phyloP scores from a whole-genome alignment of 2,113 vertebrate species.

The Microtus montanus region DNA sequence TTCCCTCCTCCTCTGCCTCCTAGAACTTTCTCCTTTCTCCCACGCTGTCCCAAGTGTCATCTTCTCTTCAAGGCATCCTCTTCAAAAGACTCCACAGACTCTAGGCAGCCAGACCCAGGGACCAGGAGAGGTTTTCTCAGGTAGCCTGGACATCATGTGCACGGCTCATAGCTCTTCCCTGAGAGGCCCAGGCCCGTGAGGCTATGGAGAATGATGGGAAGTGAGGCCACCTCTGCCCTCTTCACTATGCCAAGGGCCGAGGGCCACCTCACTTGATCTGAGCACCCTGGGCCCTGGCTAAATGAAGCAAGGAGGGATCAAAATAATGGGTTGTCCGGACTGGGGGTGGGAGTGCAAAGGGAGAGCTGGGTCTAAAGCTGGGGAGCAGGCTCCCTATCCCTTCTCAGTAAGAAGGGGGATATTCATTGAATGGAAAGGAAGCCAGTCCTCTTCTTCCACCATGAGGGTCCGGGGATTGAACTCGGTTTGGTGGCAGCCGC shows the following conservation, averaged over 20 bases:
- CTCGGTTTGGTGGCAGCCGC: background rate
- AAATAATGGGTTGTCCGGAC: accelerated
- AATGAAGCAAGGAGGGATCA: background rate
- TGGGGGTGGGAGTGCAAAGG: background rate
- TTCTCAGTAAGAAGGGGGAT: background rate
- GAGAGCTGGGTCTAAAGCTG: background rate
- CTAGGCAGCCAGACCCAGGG: background rate
- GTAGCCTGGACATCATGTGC: background rate
- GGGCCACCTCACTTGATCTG: background rate
- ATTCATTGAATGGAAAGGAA: background rate
- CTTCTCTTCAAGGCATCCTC: background rate
- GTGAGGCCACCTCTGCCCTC: background rate
- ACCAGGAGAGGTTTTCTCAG: background rate
- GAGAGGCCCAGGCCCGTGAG: background rate
- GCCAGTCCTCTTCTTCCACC: background rate
- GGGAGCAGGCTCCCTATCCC: background rate
- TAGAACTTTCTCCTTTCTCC: background rate
- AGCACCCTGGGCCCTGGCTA: background rate
- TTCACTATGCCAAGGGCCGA: background rate
- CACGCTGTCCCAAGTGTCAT: background rate
- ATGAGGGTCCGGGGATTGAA: background rate
- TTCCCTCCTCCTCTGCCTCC: background rate
- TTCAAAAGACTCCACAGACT: background rate
- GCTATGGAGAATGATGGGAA: accelerated
- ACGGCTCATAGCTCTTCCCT: background rate